A percentile compares a stretch with the other conserved stretches of the same genome.
Conservation (phyloP, 2,113 vertebrate genomes). For the Pan paniscus region DNA sequence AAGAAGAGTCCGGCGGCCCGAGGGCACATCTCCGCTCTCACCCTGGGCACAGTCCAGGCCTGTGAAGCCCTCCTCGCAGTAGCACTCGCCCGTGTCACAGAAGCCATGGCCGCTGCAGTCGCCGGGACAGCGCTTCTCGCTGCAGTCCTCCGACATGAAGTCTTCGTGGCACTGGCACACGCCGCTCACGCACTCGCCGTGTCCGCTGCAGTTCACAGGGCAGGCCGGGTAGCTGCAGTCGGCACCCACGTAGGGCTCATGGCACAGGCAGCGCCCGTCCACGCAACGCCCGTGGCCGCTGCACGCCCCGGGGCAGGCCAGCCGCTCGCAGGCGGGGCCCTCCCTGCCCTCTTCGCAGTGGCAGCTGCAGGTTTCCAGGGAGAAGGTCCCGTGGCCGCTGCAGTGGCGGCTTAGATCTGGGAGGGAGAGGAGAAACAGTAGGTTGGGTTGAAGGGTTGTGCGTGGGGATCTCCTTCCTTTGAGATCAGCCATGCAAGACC, state of each 20-base stretch:
- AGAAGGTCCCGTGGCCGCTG: conserved; percentile 86
- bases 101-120: conserved; percentile 89
- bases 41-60: conserved; percentile 90
- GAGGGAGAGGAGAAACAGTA: not conserved
- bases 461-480: not conserved
- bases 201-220: conserved; percentile 88
- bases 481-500: not conserved
- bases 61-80: conserved; percentile 89
- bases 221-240: conserved; percentile 87
- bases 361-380: conserved; percentile 85
- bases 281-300: conserved; percentile 87
- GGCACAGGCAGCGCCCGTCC: conserved; percentile 86
- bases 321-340: conserved; percentile 87
- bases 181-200: conserved; percentile 87
- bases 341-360: conserved; percentile 90
- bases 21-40: conserved; percentile 62
- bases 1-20: not conserved
- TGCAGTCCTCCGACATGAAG: conserved; percentile 88
- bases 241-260: conserved; percentile 83
- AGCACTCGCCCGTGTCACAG: conserved; percentile 89
- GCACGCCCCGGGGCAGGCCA: conserved; percentile 89
- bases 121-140: conserved; percentile 83
- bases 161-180: conserved; percentile 86
- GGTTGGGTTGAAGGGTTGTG: too few species aligned
- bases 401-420: conserved; percentile 84